Evolutionary conservation across 2,888 invertebrate species (phyloP).

Genomic region (Dynastes hyllus): DNA sequence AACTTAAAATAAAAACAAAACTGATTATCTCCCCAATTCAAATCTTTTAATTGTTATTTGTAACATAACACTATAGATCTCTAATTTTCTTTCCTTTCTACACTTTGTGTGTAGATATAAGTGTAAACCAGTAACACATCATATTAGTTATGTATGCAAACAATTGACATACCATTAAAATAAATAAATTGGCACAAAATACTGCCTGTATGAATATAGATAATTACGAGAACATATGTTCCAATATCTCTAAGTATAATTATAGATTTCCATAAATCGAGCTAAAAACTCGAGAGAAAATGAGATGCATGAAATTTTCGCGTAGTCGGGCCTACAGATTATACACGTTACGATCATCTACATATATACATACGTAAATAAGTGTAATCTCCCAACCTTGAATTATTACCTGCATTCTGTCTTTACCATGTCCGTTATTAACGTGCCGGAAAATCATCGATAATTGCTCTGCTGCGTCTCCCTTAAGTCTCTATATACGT

Average conservation of each 20-base stretch:
- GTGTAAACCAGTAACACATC: too few species aligned
- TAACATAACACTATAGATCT: too few species aligned
- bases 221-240: neutral
- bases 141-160: too few species aligned
- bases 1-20: too few species aligned
- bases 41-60: too few species aligned
- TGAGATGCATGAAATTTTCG: constrained; percentile 5
- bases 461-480: neutral
- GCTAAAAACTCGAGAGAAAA: neutral
- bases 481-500: constrained; percentile 1
- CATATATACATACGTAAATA: neutral
- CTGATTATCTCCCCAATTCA: too few species aligned
- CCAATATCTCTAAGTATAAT: constrained; percentile 14
- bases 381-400: constrained; percentile 6
- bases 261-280: constrained; percentile 13
- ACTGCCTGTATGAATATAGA: too few species aligned
- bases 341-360: too few species aligned
- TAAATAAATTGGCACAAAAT: too few species aligned
- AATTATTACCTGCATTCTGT: constrained; percentile 31
- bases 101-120: too few species aligned
- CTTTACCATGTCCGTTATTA: neutral
- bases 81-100: too few species aligned
- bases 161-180: too few species aligned
- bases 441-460: constrained; percentile 12
- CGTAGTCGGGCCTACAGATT: neutral